Evolutionary conservation across 2,888 invertebrate species (phyloP), one percentile per base, ranked within the genome.

Genomic region (Listrodromus nycthemerus): DNA sequence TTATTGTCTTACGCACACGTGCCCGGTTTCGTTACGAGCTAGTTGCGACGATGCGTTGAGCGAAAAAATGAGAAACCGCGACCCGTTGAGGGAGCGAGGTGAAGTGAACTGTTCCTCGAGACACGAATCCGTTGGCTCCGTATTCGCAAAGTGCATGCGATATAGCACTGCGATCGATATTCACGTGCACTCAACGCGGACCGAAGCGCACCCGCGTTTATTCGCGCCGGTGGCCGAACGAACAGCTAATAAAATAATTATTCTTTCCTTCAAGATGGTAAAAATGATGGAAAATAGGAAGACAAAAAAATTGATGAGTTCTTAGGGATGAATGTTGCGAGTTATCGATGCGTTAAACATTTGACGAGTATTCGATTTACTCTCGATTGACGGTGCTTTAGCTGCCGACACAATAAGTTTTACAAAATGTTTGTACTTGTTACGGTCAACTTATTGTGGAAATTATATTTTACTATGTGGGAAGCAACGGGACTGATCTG

Each of bases 131-230:
- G 24, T 27, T 61, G 27, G 30, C 58, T 61, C 10, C 10, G 19
- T 4, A 65, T 65, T 65, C 21, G 37, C 37, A 33, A 65, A 65
- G 21, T 37, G 65, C 65, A 65, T 65, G 33, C 65, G 65, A 65
- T 65, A 65, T 65, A 65, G 33, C 13, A 33, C 65, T 5, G 8
- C 65, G 65, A 65, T 65, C 65, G 37, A 65, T 65, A 65, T 41
- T 41, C 16, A 6, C 21, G 65, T 37, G 65, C 16, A 65, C 19
- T 37, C 65, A 33, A 16, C 61, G 58, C 16, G 33, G 33, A 16
- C 3, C 16, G 37, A 33, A 37, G 37, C 65, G 33, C 37, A 65
- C 65, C 19, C 21, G 6, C 37, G 37, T 19, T 37, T 19, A 4
- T 21, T 21, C 30, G 27, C 58, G 58, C 58, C 58, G 58, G 58